Conservation (phyloP, 2,797 vertebrate genomes). For the Cercopithecus neglectus region DNA sequence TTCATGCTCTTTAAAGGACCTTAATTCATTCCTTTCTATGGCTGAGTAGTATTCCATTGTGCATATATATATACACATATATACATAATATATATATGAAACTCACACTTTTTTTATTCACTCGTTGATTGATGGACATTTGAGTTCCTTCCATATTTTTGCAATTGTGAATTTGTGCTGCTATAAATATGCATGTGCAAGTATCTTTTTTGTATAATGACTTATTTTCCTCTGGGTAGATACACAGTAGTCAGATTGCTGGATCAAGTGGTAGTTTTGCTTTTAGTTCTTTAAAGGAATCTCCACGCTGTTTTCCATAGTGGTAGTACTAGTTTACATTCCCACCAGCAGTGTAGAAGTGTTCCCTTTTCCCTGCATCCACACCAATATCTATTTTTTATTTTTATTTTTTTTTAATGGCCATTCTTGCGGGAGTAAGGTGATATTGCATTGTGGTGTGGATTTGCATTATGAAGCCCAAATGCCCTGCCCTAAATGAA, state of each 20-base stretch:
- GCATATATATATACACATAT: not conserved
- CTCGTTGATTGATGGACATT: not conserved
- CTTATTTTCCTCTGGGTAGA: not conserved
- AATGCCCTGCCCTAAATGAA: not conserved
- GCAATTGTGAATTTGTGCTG: not conserved
- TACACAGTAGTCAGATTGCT: not conserved
- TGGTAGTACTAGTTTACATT: not conserved
- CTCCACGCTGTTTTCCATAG: not conserved
- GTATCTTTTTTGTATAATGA: not conserved
- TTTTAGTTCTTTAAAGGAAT: not conserved
- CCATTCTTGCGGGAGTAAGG: not conserved
- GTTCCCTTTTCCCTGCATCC: not conserved
- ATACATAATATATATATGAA: no score
- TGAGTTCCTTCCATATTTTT: not conserved
- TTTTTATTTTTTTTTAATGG: not conserved
- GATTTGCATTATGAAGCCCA: not conserved
- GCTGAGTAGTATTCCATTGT: not conserved
- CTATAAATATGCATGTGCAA: not conserved
- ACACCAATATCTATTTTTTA: not conserved
- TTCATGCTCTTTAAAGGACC: not conserved
- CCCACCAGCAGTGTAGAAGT: not conserved
- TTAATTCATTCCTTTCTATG: not conserved
- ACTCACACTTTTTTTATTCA: not conserved
- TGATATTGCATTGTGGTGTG: not conserved
- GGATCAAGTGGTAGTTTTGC: not conserved